phyloP scores from a whole-genome alignment of 2,888 invertebrate species.

The Napeogenes sylphis region DNA sequence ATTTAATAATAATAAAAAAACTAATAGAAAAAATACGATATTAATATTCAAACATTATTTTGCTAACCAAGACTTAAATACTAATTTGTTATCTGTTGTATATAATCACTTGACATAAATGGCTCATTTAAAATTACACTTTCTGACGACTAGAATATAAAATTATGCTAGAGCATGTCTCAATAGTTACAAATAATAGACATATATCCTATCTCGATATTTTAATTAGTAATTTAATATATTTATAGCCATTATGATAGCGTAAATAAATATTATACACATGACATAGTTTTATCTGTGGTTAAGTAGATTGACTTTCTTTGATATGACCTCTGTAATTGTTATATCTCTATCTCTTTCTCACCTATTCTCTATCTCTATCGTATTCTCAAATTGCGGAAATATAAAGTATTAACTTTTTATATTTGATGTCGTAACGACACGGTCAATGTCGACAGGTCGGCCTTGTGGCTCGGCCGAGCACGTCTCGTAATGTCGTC shows the following conservation, averaged over 20 bases:
- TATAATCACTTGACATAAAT: no score
- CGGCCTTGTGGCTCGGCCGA: slow-evolving; percentile 66
- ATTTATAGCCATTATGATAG: not conserved
- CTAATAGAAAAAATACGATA: no score
- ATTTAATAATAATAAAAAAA: no score
- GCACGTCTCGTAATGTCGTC: slow-evolving; percentile 57
- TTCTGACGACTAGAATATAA: not conserved
- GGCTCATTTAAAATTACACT: no score
- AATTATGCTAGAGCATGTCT: slow-evolving; percentile 13
- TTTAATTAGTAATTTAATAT: not conserved
- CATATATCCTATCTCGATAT: slow-evolving; percentile 1
- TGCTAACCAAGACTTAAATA: no score
- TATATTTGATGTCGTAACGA: slow-evolving; percentile 59
- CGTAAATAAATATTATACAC: not conserved
- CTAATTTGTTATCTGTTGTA: no score
- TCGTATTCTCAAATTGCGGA: slow-evolving; percentile 61
- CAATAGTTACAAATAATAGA: slow-evolving; percentile 2
- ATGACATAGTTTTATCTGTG: no score
- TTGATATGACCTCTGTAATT: no score
- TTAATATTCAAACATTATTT: no score
- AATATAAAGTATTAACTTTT: slow-evolving; percentile 63
- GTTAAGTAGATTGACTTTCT: no score
- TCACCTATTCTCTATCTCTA: not conserved
- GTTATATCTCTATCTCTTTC: not conserved
- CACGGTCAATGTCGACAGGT: slow-evolving; percentile 74